Percentiles rank a stretch among this genome's conserved stretches.
Evolutionary conservation across 2,113 vertebrate genomes (phyloP).

Genomic region (Mastomys natalensis): DNA sequence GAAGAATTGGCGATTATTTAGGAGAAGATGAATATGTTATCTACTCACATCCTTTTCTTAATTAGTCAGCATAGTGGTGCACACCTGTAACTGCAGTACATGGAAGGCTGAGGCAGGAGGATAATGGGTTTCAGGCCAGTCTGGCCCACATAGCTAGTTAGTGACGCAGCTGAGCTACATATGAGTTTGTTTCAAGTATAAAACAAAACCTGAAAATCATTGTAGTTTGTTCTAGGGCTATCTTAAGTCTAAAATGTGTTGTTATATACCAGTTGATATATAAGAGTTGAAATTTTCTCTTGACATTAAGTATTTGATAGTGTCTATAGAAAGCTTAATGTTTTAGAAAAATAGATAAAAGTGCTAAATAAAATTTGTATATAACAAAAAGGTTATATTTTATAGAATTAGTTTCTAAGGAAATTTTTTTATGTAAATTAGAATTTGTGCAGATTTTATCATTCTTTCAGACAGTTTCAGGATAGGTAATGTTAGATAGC

Average conservation of each 20-base stretch:
- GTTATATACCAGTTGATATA: neutral
- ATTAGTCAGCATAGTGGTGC: neutral
- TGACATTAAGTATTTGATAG: neutral
- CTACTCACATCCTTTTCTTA: neutral
- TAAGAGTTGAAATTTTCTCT: constrained; percentile 32
- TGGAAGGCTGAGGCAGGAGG: neutral
- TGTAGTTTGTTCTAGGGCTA: neutral
- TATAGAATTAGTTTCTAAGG: neutral
- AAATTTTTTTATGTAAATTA: neutral
- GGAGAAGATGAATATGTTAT: neutral
- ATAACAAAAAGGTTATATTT: constrained; percentile 23
- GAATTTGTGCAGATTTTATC: neutral
- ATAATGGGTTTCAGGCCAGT: neutral
- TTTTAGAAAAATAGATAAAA: neutral
- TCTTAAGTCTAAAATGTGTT: constrained; percentile 36
- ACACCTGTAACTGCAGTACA: too few species aligned
- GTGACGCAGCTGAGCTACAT: neutral
- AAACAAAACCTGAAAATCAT: constrained; percentile 9
- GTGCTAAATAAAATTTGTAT: constrained; percentile 11
- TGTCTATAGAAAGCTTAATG: neutral
- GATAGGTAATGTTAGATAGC: neutral
- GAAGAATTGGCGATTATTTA: constrained; percentile 19
- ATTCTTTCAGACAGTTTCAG: constrained; percentile 12
- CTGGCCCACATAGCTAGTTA: neutral
- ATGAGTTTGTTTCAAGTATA: neutral